Evolutionary conservation across 2,797 vertebrate genomes (phyloP), one percentile per base, ranked within the genome.

Genomic region (Phoeniculus purpureus): DNA sequence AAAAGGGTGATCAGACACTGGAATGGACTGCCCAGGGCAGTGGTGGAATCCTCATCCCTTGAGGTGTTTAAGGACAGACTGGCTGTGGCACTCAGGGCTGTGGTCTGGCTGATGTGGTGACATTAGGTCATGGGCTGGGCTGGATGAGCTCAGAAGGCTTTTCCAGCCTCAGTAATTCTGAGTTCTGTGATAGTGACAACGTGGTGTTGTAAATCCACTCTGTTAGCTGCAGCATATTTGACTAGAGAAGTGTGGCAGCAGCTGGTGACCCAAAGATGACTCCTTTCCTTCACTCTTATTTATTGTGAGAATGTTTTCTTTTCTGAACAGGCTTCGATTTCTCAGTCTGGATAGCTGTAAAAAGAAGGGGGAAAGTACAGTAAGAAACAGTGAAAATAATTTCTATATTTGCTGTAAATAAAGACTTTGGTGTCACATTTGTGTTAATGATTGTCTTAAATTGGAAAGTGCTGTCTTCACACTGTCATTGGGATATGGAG

Each of bases 321-420:
- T 45, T 90, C 34, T 45, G 79, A 55, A 59, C 18, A 47, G 48
- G 8, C 34, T 60, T 87, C 58, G 48, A 43, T 29, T 23, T 77
- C 87, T 75, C 29, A 82, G 85, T 59, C 61, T 62, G 51, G 20
- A 21, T 70, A 40, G 43, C 70, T 81, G 93, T 74, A 83, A 75
- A 87, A 85, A 23, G 27, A n/a, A 34, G 9, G 25, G n/a, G 34
- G 8, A 5, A 85, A 83, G 51, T 20, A 31, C 10, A 56, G 34
- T 76, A 34, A 68, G 43, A 83, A 73, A 70, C 60, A 64, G 15
- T 75, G 25, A 85, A 87, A 59, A 10, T 0, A 61, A 50, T 32
- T 50, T 83, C 6, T 65, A 64, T 62, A 45, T 32, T 59, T 43
- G 50, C n/a, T 91, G 84, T 90, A 93, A 96, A 94, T 94, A 94